Conservation (phyloP, 2,113 vertebrate species). For the Atrichornis clamosus region DNA sequence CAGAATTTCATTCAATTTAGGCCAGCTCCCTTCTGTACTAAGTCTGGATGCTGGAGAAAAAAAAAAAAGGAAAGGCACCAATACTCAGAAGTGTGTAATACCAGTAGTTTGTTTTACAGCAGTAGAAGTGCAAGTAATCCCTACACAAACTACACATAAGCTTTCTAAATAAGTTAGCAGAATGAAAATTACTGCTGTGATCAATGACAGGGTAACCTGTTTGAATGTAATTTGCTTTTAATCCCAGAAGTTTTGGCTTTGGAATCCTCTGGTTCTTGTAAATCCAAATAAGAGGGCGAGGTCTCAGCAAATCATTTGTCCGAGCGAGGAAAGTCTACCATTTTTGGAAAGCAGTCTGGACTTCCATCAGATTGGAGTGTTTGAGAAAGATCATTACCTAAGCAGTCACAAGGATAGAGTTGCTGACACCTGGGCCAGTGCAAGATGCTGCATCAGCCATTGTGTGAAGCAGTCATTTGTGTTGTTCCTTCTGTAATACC, state of each 20-base stretch:
- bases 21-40: background rate
- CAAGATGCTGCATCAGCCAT: background rate
- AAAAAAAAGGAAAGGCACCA: background rate
- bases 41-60: background rate
- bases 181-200: background rate
- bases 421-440: background rate
- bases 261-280: background rate
- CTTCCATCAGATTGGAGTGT: background rate
- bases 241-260: background rate
- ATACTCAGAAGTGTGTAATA: background rate
- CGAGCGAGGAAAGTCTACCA: rapidly evolving
- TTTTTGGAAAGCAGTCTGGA: background rate
- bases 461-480: background rate
- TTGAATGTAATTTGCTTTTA: background rate
- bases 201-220: background rate
- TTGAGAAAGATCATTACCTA: background rate
- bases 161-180: background rate
- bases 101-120: background rate
- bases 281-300: background rate
- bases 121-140: background rate
- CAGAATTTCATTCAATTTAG: background rate
- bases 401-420: background rate
- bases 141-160: background rate
- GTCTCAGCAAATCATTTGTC: background rate
- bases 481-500: background rate